Evolutionary conservation across 2,888 invertebrate species (phyloP), one percentile per base, ranked within the genome.

Genomic region (Lycophotia porphyrea): DNA sequence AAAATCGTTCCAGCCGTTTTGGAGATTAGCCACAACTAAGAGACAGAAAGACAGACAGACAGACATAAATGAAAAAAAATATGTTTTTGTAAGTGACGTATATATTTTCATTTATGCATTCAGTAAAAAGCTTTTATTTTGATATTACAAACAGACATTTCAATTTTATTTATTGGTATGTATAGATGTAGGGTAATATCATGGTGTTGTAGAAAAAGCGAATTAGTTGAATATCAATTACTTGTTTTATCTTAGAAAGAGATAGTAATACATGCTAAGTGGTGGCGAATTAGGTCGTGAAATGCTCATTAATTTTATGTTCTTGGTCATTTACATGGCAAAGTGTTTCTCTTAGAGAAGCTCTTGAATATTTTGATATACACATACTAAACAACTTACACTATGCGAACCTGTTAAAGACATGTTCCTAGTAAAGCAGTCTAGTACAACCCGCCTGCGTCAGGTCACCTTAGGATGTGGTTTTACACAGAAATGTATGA

Each of bases 181-280:
- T n/a, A n/a, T n/a, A n/a, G n/a, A n/a, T 39, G 63, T 78, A 71
- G 31, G 61, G 27, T 1, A 75, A 52, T 78, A 65, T 67, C 31
- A 63, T 63, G 34, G 49, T 70, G 74, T 42, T 31, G 65, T 58
- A 71, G 49, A 63, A 75, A 72, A 65, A 65, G 15, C 9, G 31
- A 63, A 68, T 65, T 58, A 65, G 15, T 80, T 65, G 52, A 67
- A 74, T 84, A 84, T 84, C 49, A 71, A 84, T 84, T 72, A 11
- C 52, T 44, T 1, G 15, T 73, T 49, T 58, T 71, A 70, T 82
- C 80, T 73, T 36, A 27, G 11, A 31, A 9, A 0, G 27, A 82
- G 79, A 79, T 82, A 55, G 71, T 69, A 71, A 58, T 79, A 5
- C 5, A 67, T 7, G 34, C 49, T 80, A 76, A 69, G 44, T 80